A percentile compares a stretch with the other conserved stretches of the same genome.
Evolutionary conservation across 2,113 vertebrate species (phyloP).

Genomic region (Epinephelus cyanopodus): DNA sequence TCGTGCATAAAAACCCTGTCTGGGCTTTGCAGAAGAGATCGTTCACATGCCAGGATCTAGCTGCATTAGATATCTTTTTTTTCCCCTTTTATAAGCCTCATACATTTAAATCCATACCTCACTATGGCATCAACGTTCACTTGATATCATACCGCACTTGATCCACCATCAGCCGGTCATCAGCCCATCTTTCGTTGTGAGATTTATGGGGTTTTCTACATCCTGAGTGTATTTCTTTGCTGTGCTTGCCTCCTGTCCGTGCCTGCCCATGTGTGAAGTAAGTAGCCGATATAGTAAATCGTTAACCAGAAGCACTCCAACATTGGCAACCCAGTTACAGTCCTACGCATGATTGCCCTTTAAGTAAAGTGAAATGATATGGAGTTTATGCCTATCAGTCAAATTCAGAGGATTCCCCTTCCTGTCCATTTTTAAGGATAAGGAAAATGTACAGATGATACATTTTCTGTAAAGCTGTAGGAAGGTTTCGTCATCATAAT

Average conservation of each 20-base stretch:
- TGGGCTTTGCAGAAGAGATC: constrained; percentile 1
- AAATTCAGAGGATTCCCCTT: background rate
- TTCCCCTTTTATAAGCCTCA: constrained; percentile 56
- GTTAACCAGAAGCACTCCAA: constrained; percentile 49
- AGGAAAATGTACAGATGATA: background rate
- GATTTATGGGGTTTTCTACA: constrained; percentile 43
- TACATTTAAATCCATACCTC: constrained; percentile 54
- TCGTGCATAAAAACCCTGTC: constrained; percentile 31
- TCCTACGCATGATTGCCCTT: constrained; percentile 1
- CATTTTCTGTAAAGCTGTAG: constrained; percentile 11
- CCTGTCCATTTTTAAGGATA: background rate
- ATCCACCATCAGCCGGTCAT: constrained; percentile 36
- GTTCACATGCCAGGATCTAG: constrained; percentile 38
- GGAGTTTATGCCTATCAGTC: constrained; percentile 9
- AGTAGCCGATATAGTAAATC: constrained; percentile 41
- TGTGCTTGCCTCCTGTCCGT: constrained; percentile 40
- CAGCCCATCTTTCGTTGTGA: background rate
- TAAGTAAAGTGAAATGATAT: constrained; percentile 9
- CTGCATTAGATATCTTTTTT: constrained; percentile 20
- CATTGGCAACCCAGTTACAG: constrained; percentile 1
- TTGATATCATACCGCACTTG: constrained; percentile 20
- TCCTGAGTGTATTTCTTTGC: constrained; percentile 33
- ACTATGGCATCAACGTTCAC: constrained; percentile 18
- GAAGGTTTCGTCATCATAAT: constrained; percentile 16
- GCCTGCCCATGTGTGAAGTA: constrained; percentile 37